Conservation (phyloP, 2,888 invertebrate species). For the Macrosiphum euphorbiae region DNA sequence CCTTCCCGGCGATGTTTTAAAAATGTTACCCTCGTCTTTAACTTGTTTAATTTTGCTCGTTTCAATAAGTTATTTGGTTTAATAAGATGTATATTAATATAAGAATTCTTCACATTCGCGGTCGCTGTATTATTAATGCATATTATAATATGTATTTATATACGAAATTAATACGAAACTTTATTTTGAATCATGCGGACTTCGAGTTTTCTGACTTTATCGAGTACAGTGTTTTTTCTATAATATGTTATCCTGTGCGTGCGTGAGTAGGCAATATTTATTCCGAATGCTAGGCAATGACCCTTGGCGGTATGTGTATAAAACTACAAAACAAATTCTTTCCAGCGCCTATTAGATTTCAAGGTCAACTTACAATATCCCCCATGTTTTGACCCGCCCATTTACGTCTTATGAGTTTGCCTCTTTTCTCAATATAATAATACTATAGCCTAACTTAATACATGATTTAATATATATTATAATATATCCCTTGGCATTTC, state of each 20-base stretch:
- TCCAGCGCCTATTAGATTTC: slow-evolving; percentile 38
- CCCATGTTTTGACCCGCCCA: slow-evolving; percentile 45
- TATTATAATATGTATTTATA: not conserved
- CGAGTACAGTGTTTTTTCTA: not conserved
- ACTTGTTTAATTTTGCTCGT: not conserved
- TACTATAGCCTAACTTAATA: not conserved
- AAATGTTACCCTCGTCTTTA: not conserved
- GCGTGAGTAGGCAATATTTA: slow-evolving; percentile 32
- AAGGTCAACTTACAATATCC: slow-evolving; percentile 35
- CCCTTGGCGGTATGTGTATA: slow-evolving; percentile 39
- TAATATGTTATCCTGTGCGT: not conserved
- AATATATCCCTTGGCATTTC: slow-evolving; percentile 37
- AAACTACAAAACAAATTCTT: slow-evolving; percentile 45
- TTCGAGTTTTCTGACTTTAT: not conserved
- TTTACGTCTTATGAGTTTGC: slow-evolving; percentile 17
- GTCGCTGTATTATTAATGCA: not conserved
- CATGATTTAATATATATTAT: not conserved
- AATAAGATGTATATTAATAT: not conserved
- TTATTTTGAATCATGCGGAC: not conserved
- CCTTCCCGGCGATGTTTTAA: not conserved
- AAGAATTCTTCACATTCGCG: not conserved
- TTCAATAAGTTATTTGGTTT: not conserved
- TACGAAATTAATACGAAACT: not conserved
- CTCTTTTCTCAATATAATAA: slow-evolving; percentile 46
- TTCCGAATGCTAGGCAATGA: slow-evolving; percentile 45